Percentiles rank a stretch among this genome's conserved stretches.
These are phyloP conservation scores for Barbus barbus DNA, from an alignment of 2,113 vertebrate genomes.

Conservation along the genomic window DNA sequence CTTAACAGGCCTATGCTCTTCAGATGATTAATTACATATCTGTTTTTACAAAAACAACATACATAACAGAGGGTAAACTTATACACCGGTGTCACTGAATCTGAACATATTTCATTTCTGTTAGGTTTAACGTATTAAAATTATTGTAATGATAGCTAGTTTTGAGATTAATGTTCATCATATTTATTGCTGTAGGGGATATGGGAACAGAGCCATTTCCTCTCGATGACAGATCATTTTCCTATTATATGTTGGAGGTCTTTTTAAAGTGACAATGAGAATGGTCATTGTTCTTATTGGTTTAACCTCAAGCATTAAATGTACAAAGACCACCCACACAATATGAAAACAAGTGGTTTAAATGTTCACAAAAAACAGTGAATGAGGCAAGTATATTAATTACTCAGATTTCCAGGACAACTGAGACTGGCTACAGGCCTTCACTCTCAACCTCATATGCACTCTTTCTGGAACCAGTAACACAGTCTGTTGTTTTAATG, in stretches of 20 bases:
- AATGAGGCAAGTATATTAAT: background rate
- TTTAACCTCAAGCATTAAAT: background rate
- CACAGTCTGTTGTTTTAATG: background rate
- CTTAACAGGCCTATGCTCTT: slow-evolving; percentile 40
- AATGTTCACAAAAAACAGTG: background rate
- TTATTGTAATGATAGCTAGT: background rate
- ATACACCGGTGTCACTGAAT: background rate
- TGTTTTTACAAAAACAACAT: background rate
- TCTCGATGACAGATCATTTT: background rate
- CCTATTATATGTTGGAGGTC: background rate
- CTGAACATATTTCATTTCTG: background rate
- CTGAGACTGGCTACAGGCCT: background rate
- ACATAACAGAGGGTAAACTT: background rate
- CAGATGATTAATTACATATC: slow-evolving; percentile 18
- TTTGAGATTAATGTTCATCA: slow-evolving; percentile 5
- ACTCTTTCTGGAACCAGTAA: background rate
- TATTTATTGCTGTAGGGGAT: background rate
- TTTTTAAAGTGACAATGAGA: background rate
- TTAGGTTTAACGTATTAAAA: background rate
- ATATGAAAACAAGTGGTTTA: background rate
- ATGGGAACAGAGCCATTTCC: slow-evolving; percentile 5
- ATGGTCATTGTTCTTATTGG: background rate
- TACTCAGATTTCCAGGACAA: slow-evolving; percentile 3
- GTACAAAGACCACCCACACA: background rate
- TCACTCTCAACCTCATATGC: background rate